Evolutionary conservation across 2,113 vertebrate species (phyloP), one percentile per base, ranked within the genome.

Genomic region (Mastomys coucha): DNA sequence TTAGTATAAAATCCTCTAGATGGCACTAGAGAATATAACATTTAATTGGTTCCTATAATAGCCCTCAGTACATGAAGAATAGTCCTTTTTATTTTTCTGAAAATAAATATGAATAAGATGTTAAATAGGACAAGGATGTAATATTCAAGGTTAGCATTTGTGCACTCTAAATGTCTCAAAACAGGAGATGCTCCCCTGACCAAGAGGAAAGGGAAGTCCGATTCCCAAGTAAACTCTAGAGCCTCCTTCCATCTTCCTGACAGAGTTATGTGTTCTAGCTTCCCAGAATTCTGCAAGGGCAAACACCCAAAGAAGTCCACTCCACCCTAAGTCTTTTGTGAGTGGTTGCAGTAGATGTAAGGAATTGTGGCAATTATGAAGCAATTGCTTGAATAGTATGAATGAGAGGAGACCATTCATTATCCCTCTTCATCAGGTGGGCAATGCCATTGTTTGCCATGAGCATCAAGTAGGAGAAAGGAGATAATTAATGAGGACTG

Each of bases 21-120:
- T 99, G 99, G 99, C 98, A 98, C 98, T 98, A 98, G 96, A 99
- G 99, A 98, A 99, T 98, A 97, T 93, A 65, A 12, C 95, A 98
- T 99, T 97, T 97, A 98, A 98, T 91, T 96, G 89, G 91, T 96
- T 98, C 97, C 85, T 98, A 91, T 95, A 98, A 91, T 97, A 91
- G 36, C 91, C 73, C 84, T 98, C 95, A 98, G 94, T 90, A 96
- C 97, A 91, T 86, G 95, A 90, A 72, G 90, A 96, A 96, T 97
- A 98, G 93, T 93, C 80, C 42, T 98, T 98, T 97, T 95, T 97
- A 97, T 95, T 94, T 97, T 94, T 97, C 95, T 97, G 91, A 93
- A 98, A 98, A 98, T 92, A 98, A 97, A 97, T 67, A 19, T 96
- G 97, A 97, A 93, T 78, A 77, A 93, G 81, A 91, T 95, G 81